Base-by-base conservation (phyloP, 2,888 invertebrate genomes). In the Xestia ashworthii region DNA sequence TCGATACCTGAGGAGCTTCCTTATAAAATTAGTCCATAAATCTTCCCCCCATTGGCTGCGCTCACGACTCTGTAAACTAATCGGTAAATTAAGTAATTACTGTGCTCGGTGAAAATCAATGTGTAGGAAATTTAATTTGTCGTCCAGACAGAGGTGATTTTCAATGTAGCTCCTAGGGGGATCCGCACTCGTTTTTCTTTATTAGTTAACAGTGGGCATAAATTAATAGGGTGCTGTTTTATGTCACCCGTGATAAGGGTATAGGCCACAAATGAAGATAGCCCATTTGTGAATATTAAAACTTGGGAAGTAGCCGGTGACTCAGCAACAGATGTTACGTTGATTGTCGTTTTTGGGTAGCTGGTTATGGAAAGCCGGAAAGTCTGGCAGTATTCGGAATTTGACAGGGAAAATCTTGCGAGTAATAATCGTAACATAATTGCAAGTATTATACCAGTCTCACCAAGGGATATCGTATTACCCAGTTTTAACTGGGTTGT, bases 81-180 rank as follows among this genome's bases (percentile, higher is more conserved):
- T 95, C 93, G 93, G 89, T 91, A 93, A 95, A 95, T 95, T 94
- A 95, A 93, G 92, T 95, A 95, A 95, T 95, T 94, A 95, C 92
- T 91, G 89, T 88, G 90, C 90, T 88, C 90, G 90, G 89, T 93
- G 92, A 93, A 94, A 95, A 95, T 95, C 95, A 95, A 95, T 95
- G 94, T 94, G 93, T 92, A 92, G 91, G 92, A 93, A 94, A 95
- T 95, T 95, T 93, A 94, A 95, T 95, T 95, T 93, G 91, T 90
- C 89, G 86, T 91, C 90, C 90, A 93, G 92, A 91, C 91, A 88
- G 90, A 91, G 92, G 89, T 90, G 91, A 90, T 92, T 91, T 92
- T 90, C 91, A 91, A 89, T 91, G 92, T 90, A 90, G 89, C 91
- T 92, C 90, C 88, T 83, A 66, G 84, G 91, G 91, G 91, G 87